Evolutionary conservation across 2,113 vertebrate species (phyloP), one percentile per base, ranked within the genome.

Genomic region (Hystrix brachyura): DNA sequence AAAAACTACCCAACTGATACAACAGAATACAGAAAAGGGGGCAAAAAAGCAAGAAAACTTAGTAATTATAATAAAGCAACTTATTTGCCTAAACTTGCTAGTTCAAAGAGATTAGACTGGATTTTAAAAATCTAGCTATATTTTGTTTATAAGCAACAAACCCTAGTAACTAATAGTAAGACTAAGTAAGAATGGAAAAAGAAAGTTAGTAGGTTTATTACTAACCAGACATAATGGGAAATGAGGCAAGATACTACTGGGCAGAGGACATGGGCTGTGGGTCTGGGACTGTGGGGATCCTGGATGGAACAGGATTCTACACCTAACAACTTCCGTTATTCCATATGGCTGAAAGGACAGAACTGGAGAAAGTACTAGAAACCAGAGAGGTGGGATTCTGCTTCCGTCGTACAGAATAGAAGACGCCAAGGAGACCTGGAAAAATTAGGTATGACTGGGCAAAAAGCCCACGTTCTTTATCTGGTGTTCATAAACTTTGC

Each of bases 121-220:
- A 48, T 32, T 89, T 69, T 32, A 3, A 32, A 71, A 85, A 51
- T 65, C 46, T 72, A 76, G 32, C 48, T 95, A 1, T 57, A 51
- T 69, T 84, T 90, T 65, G 21, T 46, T 76, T 82, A n/a, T 48
- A 17, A 43, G 51, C 71, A 48, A 64, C 38, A 83, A 82, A 34
- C 34, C 38, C 59, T 23, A 79, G 60, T 25, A 94, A 29, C 48
- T 27, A 64, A 82, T 38, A 46, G 27, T 74, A 67, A 90, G 8
- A 38, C 55, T 92, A 82, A 88, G 10, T 74, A 89, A 86, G 60
- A 85, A 81, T 53, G 53, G 59, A 43, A 85, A 79, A 93, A 29
- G 32, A 57, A 86, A 87, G 48, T 87, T 46, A 13, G 2, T 62
- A 71, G 59, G 21, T 79, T 67, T 2, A 8, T 95, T 82, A 29